Percentiles rank a stretch among this genome's conserved stretches.
Evolutionary conservation across 2,888 invertebrate genomes (phyloP).

Genomic region (Linnaemya tessellans): DNA sequence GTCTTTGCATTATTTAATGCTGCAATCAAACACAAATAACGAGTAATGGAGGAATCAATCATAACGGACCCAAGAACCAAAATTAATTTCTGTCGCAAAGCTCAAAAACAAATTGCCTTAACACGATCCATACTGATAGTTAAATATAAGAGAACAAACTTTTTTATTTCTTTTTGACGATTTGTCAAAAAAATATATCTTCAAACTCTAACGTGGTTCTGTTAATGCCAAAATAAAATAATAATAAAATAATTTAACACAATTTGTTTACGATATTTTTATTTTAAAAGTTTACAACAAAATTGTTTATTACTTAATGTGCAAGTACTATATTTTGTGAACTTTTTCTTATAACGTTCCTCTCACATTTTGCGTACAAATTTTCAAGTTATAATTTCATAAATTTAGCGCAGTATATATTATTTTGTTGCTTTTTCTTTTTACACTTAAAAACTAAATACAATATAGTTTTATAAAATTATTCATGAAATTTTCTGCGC

Average conservation of each 20-base stretch:
- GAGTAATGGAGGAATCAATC: no score
- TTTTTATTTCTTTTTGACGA: no score
- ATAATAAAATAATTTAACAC: not conserved
- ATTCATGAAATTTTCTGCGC: constrained; percentile 51
- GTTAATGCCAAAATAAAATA: not conserved
- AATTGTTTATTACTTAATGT: constrained; percentile 62
- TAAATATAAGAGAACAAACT: no score
- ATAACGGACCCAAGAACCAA: no score
- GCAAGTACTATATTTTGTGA: constrained; percentile 50
- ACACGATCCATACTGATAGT: no score
- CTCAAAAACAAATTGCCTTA: no score
- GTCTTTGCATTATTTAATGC: no score
- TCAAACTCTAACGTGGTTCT: not conserved
- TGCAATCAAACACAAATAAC: no score
- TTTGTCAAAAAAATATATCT: not conserved
- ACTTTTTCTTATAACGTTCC: constrained; percentile 17
- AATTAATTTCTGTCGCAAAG: no score
- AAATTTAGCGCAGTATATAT: constrained; percentile 15
- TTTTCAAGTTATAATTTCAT: constrained; percentile 43
- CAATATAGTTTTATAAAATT: constrained; percentile 50
- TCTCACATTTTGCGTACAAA: constrained; percentile 24
- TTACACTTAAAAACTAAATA: constrained; percentile 61
- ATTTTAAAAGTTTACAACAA: constrained; percentile 45
- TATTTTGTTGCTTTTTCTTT: constrained; percentile 46
- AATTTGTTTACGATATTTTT: not conserved